phyloP scores from a whole-genome alignment of 1,140 invertebrate species.

The Lepeophtheirus salmonis region DNA sequence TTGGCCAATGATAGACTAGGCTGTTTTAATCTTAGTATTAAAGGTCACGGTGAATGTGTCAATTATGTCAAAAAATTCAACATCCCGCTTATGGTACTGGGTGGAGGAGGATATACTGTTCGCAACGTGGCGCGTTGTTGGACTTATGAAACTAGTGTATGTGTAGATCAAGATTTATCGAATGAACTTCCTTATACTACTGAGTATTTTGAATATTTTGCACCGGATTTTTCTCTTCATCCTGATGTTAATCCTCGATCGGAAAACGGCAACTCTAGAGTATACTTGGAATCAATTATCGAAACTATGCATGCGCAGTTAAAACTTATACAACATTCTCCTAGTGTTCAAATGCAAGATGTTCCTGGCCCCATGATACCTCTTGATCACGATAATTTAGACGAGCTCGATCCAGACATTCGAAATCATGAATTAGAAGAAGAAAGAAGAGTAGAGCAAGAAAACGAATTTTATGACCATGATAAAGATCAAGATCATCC shows the following conservation, averaged over 20 bases:
- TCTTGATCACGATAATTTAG: conserved; percentile 31
- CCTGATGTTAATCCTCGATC: conserved; percentile 61
- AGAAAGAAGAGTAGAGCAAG: conserved; percentile 53
- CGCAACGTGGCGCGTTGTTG: conserved; percentile 94
- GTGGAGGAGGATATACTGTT: conserved; percentile 90
- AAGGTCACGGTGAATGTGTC: conserved; percentile 55
- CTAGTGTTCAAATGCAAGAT: conserved; percentile 29
- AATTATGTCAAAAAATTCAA: conserved; percentile 86
- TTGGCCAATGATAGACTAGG: conserved; percentile 79
- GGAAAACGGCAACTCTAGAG: conserved; percentile 79
- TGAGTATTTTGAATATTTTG: conserved; percentile 88
- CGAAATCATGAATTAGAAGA: conserved; percentile 54
- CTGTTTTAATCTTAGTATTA: conserved; percentile 64
- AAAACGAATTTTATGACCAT: conserved; percentile 82
- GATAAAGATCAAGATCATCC: conserved; percentile 40
- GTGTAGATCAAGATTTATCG: conserved; percentile 71
- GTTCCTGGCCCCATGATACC: not conserved
- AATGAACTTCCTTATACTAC: conserved; percentile 72
- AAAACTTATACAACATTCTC: conserved; percentile 69
- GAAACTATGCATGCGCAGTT: conserved; percentile 66
- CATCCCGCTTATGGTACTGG: conserved; percentile 79
- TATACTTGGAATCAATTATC: conserved; percentile 69
- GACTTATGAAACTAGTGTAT: conserved; percentile 92
- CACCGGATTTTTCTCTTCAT: conserved; percentile 79
- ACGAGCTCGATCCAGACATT: conserved; percentile 51